These are phyloP conservation scores for Leptocoma aspasia DNA, from an alignment of 2,113 vertebrate genomes.

Conservation along the genomic window DNA sequence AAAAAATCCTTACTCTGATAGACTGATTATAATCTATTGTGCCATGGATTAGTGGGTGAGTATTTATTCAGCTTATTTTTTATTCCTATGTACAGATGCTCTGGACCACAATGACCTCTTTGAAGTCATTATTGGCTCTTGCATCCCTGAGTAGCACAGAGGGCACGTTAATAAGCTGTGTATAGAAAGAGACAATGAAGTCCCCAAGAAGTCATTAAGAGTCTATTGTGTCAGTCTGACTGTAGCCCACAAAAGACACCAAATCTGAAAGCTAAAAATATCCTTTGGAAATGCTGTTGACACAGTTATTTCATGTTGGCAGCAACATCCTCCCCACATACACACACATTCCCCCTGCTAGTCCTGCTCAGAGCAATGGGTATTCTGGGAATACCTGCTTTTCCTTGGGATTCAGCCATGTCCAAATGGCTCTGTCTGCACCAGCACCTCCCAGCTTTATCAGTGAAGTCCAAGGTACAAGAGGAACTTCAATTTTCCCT, in stretches of 20 bases:
- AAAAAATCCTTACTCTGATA: conserved; percentile 47
- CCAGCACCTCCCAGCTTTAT: background rate
- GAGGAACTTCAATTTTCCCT: background rate
- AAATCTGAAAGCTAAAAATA: conserved; percentile 66
- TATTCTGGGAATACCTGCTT: background rate
- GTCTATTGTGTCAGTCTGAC: conserved; percentile 64
- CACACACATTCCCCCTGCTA: background rate
- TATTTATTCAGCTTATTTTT: conserved; percentile 50
- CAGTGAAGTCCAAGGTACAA: background rate
- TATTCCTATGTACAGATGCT: conserved; percentile 49
- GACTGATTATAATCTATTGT: conserved; percentile 63
- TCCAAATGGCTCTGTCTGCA: background rate
- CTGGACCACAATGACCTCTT: conserved; percentile 42
- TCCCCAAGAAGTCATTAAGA: conserved; percentile 66
- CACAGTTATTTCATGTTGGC: conserved; percentile 36
- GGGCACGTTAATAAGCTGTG: conserved; percentile 52
- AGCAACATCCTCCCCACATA: background rate
- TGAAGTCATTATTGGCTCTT: conserved; percentile 56
- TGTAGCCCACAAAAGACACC: conserved; percentile 49
- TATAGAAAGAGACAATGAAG: conserved; percentile 62
- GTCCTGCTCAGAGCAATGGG: background rate
- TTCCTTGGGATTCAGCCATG: background rate
- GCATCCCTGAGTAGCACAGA: conserved; percentile 40
- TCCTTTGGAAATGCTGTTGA: conserved; percentile 39
- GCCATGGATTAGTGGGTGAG: conserved; percentile 19